Evolutionary conservation across 2,797 vertebrate species (phyloP), one percentile per base, ranked within the genome.

Genomic region (Numenius phaeopus): DNA sequence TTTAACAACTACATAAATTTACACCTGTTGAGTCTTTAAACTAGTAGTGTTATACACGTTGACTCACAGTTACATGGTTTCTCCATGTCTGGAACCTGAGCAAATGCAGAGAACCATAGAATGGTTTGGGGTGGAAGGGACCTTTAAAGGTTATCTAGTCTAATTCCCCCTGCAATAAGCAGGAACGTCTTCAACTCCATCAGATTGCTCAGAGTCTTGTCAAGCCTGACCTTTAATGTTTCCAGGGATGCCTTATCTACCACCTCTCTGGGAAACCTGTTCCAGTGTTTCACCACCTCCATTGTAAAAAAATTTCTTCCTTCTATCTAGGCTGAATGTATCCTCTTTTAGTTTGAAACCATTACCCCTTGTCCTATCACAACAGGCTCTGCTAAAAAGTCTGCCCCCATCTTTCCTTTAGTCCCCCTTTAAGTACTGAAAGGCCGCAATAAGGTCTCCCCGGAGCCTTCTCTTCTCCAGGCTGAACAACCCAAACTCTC

Each of bases 11-110:
- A 16, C 49, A 10, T 62, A 57, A 26, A 26, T 78, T 78, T 34
- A 26, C 20, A 76, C n/a, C 44, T 55, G 11, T 17, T 55, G 44
- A 73, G 16, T 23, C 32, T 83, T 62, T 55, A 61, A 78, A 82
- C 2, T 5, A 57, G 11, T 2, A 39, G 34, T 10, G 23, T 10
- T n/a, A 14, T 19, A 14, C 3, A 3, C 5, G 11, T 58, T 34
- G 3, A 7, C 10, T 42, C 26, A 49, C 11, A 49, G 65, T 79
- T 34, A 40, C 8, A 11, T 0, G 0, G 4, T 46, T 90, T 83
- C 49, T 61, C 52, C 37, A 40, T 4, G 20, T 10, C 49, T 13
- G 39, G 32, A 73, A 46, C 44, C 54, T 54, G 69, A 44, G 3
- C 71, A 42, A 83, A 8, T 20, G 64, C 27, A 59, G 13, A 49